These are phyloP conservation scores for Bombus affinis DNA, from an alignment of 1,140 invertebrate species.

Conservation along the genomic window DNA sequence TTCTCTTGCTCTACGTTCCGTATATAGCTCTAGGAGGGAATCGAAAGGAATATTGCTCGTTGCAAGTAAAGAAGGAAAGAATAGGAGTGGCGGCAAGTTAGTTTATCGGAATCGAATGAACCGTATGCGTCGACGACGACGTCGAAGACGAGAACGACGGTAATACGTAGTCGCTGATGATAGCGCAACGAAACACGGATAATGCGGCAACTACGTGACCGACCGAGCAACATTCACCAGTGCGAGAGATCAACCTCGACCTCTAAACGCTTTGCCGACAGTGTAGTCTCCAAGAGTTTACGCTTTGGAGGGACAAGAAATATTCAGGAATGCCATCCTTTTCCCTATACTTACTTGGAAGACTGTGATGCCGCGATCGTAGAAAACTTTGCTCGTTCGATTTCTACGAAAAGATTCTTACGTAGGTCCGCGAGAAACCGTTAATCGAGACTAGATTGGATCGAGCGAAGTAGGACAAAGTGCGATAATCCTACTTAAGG, in stretches of 20 bases:
- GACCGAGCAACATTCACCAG: slow-evolving; percentile 56
- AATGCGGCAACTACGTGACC: slow-evolving; percentile 65
- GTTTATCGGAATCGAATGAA: slow-evolving; percentile 47
- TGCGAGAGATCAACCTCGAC: slow-evolving; percentile 56
- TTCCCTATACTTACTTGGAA: background rate
- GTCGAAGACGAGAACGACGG: slow-evolving; percentile 21
- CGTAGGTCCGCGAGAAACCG: slow-evolving; percentile 40
- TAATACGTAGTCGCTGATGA: slow-evolving; percentile 31
- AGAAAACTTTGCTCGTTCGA: background rate
- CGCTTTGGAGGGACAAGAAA: background rate
- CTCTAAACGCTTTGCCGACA: slow-evolving; percentile 29
- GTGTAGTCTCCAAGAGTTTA: slow-evolving; percentile 14
- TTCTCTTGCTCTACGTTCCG: no score
- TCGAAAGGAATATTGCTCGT: background rate
- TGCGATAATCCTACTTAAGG: slow-evolving; percentile 42
- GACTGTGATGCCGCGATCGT: background rate
- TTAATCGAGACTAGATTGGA: slow-evolving; percentile 46
- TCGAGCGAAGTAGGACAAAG: slow-evolving; percentile 47
- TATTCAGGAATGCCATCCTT: background rate
- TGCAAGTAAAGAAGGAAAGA: background rate
- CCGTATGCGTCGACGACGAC: slow-evolving; percentile 36
- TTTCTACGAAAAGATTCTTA: background rate
- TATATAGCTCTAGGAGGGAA: background rate
- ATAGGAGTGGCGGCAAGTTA: background rate
- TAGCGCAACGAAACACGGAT: slow-evolving; percentile 45